These are phyloP conservation scores for Morpho deidamia DNA, from an alignment of 2,888 invertebrate genomes.

Conservation along the genomic window DNA sequence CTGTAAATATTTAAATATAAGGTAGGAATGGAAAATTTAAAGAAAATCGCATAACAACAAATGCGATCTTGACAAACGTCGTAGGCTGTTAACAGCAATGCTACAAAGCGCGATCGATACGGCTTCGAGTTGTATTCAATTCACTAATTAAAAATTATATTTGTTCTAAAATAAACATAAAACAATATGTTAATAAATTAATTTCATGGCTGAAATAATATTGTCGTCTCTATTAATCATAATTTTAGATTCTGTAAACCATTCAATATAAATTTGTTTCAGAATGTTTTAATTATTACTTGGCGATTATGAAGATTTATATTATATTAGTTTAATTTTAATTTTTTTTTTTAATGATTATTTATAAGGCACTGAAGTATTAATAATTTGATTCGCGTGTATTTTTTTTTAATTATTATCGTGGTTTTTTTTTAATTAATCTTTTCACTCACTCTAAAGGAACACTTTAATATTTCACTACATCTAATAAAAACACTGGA, in stretches of 20 bases:
- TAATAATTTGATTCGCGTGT: not conserved
- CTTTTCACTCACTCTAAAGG: slow-evolving; percentile 19
- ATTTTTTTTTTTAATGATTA: not conserved
- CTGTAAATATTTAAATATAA: no score
- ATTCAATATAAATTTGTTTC: no score
- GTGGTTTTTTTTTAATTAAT: not conserved
- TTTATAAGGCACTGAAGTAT: slow-evolving; percentile 6
- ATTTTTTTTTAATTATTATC: not conserved
- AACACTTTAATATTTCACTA: slow-evolving; percentile 19
- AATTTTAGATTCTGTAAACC: no score
- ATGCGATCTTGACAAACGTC: slow-evolving; percentile 7
- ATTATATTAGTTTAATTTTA: not conserved
- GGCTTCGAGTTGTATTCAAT: slow-evolving; percentile 1
- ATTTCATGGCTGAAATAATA: no score
- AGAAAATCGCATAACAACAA: slow-evolving; percentile 7
- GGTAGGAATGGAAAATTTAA: not conserved
- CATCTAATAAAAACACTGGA: slow-evolving; percentile 54
- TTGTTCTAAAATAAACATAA: no score
- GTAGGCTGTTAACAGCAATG: slow-evolving; percentile 12
- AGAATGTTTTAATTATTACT: no score
- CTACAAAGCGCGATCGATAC: slow-evolving; percentile 18
- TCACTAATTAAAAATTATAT: not conserved
- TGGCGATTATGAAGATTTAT: not conserved
- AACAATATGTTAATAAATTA: no score
- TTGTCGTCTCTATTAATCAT: no score